phyloP scores from a whole-genome alignment of 2,113 vertebrate genomes.

The Burhinus bistriatus region DNA sequence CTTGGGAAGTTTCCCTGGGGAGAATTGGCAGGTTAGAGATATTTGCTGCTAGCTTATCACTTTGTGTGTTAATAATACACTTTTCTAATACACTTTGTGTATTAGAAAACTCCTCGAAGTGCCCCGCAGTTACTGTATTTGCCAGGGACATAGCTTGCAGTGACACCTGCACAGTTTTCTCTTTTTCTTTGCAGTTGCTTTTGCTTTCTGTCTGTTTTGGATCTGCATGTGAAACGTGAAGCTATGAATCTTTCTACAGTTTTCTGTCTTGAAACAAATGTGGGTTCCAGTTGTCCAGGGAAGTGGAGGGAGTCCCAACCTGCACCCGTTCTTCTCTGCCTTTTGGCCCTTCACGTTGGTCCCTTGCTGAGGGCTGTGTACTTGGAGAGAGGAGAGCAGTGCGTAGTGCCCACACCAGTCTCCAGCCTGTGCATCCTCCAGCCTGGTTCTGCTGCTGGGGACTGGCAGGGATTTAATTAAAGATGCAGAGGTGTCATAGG shows the following conservation, averaged over 20 bases:
- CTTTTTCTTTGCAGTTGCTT: neutral
- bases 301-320: neutral
- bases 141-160: constrained; percentile 27
- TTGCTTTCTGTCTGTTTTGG: neutral
- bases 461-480: constrained; percentile 59
- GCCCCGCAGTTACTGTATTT: constrained; percentile 30
- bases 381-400: neutral
- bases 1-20: neutral
- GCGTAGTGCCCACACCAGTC: neutral
- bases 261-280: neutral
- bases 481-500: constrained; percentile 27
- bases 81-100: neutral
- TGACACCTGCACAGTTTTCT: constrained; percentile 19
- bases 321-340: neutral
- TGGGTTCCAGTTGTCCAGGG: neutral
- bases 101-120: constrained; percentile 20
- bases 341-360: neutral
- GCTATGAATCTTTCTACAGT: neutral
- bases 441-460: neutral
- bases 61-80: neutral
- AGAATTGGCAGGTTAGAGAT: constrained; percentile 44
- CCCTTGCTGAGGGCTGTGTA: neutral
- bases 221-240: neutral
- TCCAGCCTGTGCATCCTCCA: neutral
- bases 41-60: constrained; percentile 48